phyloP scores from a whole-genome alignment of 2,888 invertebrate genomes.

The Coleophora flavipennella region DNA sequence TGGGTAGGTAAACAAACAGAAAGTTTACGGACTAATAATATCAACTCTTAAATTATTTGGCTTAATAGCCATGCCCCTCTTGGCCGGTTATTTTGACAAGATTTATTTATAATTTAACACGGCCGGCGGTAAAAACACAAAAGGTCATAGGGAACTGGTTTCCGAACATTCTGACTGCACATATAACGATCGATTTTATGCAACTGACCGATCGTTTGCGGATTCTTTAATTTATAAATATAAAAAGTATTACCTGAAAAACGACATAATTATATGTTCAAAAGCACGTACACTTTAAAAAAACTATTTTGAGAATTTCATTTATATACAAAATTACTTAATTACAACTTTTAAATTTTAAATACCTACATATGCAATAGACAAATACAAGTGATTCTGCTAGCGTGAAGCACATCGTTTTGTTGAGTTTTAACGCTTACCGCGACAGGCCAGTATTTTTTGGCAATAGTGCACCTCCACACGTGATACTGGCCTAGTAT shows the following conservation, averaged over 20 bases:
- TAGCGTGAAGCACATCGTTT: conserved; percentile 24
- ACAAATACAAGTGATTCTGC: conserved; percentile 13
- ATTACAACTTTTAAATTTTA: too few species aligned
- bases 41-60: not conserved
- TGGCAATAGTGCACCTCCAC: conserved; percentile 44
- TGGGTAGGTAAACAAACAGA: not conserved
- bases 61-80: too few species aligned
- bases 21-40: conserved; percentile 1
- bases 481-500: conserved; percentile 14
- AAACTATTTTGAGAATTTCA: too few species aligned
- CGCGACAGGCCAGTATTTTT: conserved; percentile 45
- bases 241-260: conserved; percentile 24
- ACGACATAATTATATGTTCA: not conserved
- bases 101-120: conserved; percentile 17
- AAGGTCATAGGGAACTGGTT: conserved; percentile 50
- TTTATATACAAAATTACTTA: too few species aligned
- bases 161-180: conserved; percentile 20
- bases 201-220: conserved; percentile 23
- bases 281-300: not conserved
- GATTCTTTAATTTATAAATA: conserved; percentile 28
- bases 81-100: conserved; percentile 13
- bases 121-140: conserved; percentile 30
- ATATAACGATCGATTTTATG: conserved; percentile 46
- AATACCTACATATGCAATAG: too few species aligned
- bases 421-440: conserved; percentile 50